Evolutionary conservation across 2,797 vertebrate genomes (phyloP), one percentile per base, ranked within the genome.

Genomic region (Cyprinodon diabolis): DNA sequence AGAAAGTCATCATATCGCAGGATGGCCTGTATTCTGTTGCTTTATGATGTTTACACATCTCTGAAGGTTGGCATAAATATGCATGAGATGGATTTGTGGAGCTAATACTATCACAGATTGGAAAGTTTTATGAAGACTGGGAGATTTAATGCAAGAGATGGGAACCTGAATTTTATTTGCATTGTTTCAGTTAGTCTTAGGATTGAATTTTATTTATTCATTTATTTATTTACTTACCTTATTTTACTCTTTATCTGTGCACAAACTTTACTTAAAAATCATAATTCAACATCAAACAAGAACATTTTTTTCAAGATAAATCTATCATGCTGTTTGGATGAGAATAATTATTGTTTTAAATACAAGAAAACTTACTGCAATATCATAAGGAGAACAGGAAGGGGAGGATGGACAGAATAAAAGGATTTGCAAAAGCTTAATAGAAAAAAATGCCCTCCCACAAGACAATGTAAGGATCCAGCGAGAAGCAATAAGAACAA

Each of bases 121-220:
- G 52, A 55, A 72, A 55, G 81, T 82, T 82, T 75, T 82, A 84
- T 68, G 81, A 78, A 80, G 79, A 81, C 43, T 4, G 74, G 66
- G 57, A 69, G 72, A 77, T 88, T 87, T 81, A 77, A 77, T 30
- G 54, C 23, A 54, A 49, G 47, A 56, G 60, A 51, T 15, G 49
- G 2, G 77, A 79, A 81, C 87, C 77, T 81, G 73, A 79, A 75
- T 89, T 87, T 81, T 71, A 66, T 81, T 90, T 78, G 71, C 72
- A 47, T 62, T 55, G 76, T 12, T 69, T 75, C 62, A 79, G 75
- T 71, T 62, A 19, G 57, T 76, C 80, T 82, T 72, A 5, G 5
- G 60, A 57, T 49, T 68, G 58, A 48, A 21, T 25, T 47, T 19
- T 58, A 67, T 72, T 66, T 52, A 43, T 48, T 5, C 4, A 25